These are phyloP conservation scores for Papilio gigon DNA, from an alignment of 2,888 invertebrate genomes.

Conservation along the genomic window DNA sequence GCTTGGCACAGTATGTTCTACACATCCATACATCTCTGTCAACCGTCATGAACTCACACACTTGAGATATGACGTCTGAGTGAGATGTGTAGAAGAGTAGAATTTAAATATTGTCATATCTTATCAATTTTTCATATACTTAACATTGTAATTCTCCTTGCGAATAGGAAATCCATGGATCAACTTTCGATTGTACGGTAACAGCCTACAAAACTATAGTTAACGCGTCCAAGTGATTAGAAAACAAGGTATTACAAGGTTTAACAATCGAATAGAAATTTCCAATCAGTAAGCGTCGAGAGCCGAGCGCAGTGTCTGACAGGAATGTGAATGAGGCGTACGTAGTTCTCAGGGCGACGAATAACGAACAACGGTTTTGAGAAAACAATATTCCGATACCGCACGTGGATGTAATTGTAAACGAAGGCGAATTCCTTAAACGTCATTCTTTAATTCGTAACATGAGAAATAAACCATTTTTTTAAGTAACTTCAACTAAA, in stretches of 20 bases:
- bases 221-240: slow-evolving; percentile 53
- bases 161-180: slow-evolving; percentile 34
- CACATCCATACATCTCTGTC: too few relatives aligned
- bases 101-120: background rate
- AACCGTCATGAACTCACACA: too few relatives aligned
- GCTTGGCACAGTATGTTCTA: too few relatives aligned
- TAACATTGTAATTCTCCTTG: slow-evolving; percentile 37
- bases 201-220: slow-evolving; percentile 43
- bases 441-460: slow-evolving; percentile 68
- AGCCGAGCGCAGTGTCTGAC: slow-evolving; percentile 45
- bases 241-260: slow-evolving; percentile 53
- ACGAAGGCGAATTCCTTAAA: slow-evolving; percentile 68
- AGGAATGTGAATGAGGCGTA: slow-evolving; percentile 68
- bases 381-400: slow-evolving; percentile 77
- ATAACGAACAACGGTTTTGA: slow-evolving; percentile 74
- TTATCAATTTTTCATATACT: background rate
- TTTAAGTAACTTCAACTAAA: background rate
- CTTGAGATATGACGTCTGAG: too few relatives aligned
- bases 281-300: slow-evolving; percentile 67
- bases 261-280: slow-evolving; percentile 59
- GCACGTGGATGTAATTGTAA: slow-evolving; percentile 68
- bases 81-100: too few relatives aligned
- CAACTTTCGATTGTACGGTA: slow-evolving; percentile 47
- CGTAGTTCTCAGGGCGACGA: slow-evolving; percentile 70
- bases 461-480: slow-evolving; percentile 59